A percentile compares a stretch with the other conserved stretches of the same genome.
These are phyloP conservation scores for Atrichornis clamosus DNA, from an alignment of 2,113 vertebrate species.

Conservation along the genomic window DNA sequence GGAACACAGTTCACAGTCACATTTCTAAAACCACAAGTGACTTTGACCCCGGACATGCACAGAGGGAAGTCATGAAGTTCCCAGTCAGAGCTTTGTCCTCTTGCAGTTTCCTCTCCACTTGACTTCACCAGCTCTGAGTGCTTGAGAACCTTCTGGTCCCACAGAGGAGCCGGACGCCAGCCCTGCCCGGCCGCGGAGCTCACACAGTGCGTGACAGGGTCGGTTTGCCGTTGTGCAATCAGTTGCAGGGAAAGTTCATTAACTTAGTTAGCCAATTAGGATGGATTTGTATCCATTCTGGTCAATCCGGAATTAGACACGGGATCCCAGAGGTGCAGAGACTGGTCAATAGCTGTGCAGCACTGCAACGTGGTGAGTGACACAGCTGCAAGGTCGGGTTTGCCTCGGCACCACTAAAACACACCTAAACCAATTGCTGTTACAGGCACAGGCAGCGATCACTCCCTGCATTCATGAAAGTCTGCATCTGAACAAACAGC, in stretches of 20 bases:
- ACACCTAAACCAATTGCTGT: background rate
- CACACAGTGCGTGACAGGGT: background rate
- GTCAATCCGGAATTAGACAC: background rate
- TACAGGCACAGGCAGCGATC: background rate
- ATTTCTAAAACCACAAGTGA: background rate
- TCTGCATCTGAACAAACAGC: background rate
- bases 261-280: background rate
- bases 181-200: background rate
- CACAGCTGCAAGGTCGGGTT: background rate
- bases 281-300: background rate
- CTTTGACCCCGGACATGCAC: background rate
- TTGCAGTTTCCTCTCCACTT: background rate
- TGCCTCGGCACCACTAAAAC: background rate
- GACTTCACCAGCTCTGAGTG: background rate
- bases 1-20: background rate
- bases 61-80: background rate
- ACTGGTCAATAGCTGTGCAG: background rate
- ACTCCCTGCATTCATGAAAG: background rate
- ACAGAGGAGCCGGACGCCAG: background rate
- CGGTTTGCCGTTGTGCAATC: rapidly evolving
- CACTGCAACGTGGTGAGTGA: background rate
- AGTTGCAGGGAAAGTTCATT: background rate
- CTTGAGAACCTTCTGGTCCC: background rate
- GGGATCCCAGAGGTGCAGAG: background rate
- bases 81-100: background rate